These are phyloP conservation scores for Netelia fuscicornis DNA, from an alignment of 2,888 invertebrate species.

Conservation along the genomic window DNA sequence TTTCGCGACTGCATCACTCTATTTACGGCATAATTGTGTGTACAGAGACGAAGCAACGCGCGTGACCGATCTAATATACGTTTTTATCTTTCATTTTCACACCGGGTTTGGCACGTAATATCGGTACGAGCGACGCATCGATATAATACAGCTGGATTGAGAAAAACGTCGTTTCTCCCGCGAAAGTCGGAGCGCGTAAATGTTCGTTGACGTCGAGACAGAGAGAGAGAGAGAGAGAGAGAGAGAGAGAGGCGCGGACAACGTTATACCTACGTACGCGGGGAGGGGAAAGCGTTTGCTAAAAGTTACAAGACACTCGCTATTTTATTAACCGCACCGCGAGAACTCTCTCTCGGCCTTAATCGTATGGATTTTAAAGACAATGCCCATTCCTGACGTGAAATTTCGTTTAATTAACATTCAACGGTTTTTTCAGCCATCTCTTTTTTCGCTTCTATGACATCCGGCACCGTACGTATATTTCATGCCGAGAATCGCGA, in stretches of 20 bases:
- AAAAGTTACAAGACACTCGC: slow-evolving; percentile 40
- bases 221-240: neutral
- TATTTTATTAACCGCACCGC: slow-evolving; percentile 7
- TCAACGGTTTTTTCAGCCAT: slow-evolving; percentile 72
- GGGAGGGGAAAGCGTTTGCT: slow-evolving; percentile 41
- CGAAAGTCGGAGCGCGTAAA: slow-evolving; percentile 46
- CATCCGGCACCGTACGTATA: slow-evolving; percentile 54
- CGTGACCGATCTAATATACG: neutral
- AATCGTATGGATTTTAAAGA: slow-evolving; percentile 73
- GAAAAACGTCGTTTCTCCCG: slow-evolving; percentile 34
- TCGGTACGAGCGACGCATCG: neutral
- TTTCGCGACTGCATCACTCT: neutral
- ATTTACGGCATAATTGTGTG: slow-evolving; percentile 14
- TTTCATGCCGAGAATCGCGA: slow-evolving; percentile 48
- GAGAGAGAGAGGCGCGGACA: neutral
- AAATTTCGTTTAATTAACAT: slow-evolving; percentile 78
- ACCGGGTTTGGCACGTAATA: slow-evolving; percentile 1
- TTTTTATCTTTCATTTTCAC: slow-evolving; percentile 4
- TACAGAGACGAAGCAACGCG: neutral
- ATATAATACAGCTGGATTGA: neutral
- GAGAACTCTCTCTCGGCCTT: slow-evolving; percentile 54
- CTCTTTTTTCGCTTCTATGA: slow-evolving; percentile 54
- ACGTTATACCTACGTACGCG: slow-evolving; percentile 62
- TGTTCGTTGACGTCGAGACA: slow-evolving; percentile 13
- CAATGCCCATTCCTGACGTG: slow-evolving; percentile 79